A percentile compares a stretch with the other conserved stretches of the same genome.
These are phyloP conservation scores for Monomorium pharaonis DNA, from an alignment of 1,140 invertebrate genomes.

Conservation along the genomic window DNA sequence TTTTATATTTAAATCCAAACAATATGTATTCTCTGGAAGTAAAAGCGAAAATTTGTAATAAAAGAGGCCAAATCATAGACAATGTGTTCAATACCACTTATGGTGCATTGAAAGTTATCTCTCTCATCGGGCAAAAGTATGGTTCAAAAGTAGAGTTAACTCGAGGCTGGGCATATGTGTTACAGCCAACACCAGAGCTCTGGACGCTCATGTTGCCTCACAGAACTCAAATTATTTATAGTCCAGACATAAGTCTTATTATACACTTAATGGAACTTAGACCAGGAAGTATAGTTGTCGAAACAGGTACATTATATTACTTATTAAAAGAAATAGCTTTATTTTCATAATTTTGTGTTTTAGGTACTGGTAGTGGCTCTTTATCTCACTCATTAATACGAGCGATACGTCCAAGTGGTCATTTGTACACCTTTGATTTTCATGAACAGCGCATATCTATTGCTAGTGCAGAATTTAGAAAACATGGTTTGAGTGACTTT, in stretches of 20 bases:
- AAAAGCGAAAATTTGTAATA: slow-evolving; percentile 89
- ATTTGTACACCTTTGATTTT: slow-evolving; percentile 99
- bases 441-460: slow-evolving; percentile 93
- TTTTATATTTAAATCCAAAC: slow-evolving; percentile 94
- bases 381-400: slow-evolving; percentile 96
- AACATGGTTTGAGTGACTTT: slow-evolving; percentile 92
- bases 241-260: slow-evolving; percentile 98
- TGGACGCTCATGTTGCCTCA: slow-evolving; percentile 98
- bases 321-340: background rate
- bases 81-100: slow-evolving; percentile 97
- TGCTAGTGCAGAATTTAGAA: slow-evolving; percentile 93
- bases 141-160: slow-evolving; percentile 90
- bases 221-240: slow-evolving; percentile 99
- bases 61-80: slow-evolving; percentile 91
- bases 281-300: slow-evolving; percentile 95
- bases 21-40: slow-evolving; percentile 94
- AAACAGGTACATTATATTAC: slow-evolving; percentile 90
- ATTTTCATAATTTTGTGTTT: slow-evolving; percentile 18
- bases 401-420: slow-evolving; percentile 93
- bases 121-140: slow-evolving; percentile 93
- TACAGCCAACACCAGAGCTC: slow-evolving; percentile 97
- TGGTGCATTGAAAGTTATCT: slow-evolving; percentile 95
- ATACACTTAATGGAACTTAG: slow-evolving; percentile 94
- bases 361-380: slow-evolving; percentile 98
- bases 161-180: slow-evolving; percentile 95